These are phyloP conservation scores for Saturnia japonica DNA, from an alignment of 2,888 invertebrate genomes.

Conservation along the genomic window DNA sequence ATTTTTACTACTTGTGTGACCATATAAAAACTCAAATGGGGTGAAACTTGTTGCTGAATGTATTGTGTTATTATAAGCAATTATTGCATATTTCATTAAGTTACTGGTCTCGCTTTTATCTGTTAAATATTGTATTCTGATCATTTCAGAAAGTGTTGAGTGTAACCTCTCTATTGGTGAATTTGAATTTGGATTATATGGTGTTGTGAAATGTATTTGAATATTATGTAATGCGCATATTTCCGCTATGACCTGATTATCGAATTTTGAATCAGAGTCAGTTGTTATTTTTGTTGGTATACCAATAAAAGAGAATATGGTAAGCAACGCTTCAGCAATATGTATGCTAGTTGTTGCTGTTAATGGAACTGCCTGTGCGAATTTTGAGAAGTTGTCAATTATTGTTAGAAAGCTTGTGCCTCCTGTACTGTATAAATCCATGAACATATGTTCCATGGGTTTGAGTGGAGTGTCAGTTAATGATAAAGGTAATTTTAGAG, in stretches of 20 bases:
- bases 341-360: conserved; percentile 28
- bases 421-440: conserved; percentile 27
- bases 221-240: conserved; percentile 32
- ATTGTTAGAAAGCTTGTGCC: conserved; percentile 11
- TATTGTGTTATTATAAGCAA: conserved; percentile 38
- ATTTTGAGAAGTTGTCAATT: conserved; percentile 39
- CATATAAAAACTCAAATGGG: conserved; percentile 37
- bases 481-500: conserved; percentile 32
- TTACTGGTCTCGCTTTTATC: conserved; percentile 30
- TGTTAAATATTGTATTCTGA: conserved; percentile 33
- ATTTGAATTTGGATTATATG: conserved; percentile 34
- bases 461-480: conserved; percentile 36
- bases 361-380: conserved; percentile 34
- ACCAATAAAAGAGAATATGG: conserved; percentile 25
- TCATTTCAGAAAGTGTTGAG: conserved; percentile 29
- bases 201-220: conserved; percentile 32
- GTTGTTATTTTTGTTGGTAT: conserved; percentile 34
- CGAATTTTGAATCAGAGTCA: conserved; percentile 36
- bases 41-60: conserved; percentile 39
- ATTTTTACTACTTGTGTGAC: conserved; percentile 38
- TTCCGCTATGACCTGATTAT: conserved; percentile 37
- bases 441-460: conserved; percentile 32
- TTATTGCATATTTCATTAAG: conserved; percentile 35
- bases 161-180: conserved; percentile 33
- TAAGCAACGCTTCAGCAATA: conserved; percentile 32